A percentile compares a stretch with the other conserved stretches of the same genome.
Evolutionary conservation across 2,113 vertebrate genomes (phyloP).

Genomic region (Gyps fulvus): DNA sequence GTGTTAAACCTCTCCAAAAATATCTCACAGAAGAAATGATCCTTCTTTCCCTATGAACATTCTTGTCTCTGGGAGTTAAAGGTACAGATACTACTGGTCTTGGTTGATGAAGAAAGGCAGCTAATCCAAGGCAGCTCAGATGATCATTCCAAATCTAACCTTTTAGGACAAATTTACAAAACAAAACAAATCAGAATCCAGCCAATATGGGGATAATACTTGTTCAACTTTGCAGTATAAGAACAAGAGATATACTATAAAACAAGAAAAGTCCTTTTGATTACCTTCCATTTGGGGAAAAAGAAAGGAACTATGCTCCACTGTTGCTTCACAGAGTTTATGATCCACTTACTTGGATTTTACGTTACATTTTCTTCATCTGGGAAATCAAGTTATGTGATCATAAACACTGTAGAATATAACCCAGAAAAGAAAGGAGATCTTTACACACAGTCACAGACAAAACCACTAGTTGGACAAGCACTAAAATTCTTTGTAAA

Average conservation of each 20-base stretch:
- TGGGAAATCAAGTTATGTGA: background rate
- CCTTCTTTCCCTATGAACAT: background rate
- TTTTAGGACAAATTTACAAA: background rate
- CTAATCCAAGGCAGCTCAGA: background rate
- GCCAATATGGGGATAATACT: background rate
- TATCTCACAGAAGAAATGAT: background rate
- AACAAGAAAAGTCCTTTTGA: background rate
- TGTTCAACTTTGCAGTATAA: background rate
- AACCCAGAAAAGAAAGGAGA: background rate
- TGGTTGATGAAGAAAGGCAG: background rate
- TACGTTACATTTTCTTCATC: background rate
- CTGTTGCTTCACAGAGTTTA: background rate
- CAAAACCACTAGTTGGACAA: background rate
- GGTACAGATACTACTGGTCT: background rate
- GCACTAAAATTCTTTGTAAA: background rate
- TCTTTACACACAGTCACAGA: background rate
- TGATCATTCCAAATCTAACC: background rate
- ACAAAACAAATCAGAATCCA: background rate
- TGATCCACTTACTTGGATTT: background rate
- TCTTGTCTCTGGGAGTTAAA: background rate
- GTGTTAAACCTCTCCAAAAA: background rate
- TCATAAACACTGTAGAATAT: background rate
- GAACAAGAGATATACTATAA: background rate
- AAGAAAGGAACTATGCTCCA: background rate
- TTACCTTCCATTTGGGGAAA: background rate